Percentiles rank a stretch among this genome's conserved stretches.
Conservation (phyloP, 2,888 invertebrate genomes). For the Drosophila stalkeri region DNA sequence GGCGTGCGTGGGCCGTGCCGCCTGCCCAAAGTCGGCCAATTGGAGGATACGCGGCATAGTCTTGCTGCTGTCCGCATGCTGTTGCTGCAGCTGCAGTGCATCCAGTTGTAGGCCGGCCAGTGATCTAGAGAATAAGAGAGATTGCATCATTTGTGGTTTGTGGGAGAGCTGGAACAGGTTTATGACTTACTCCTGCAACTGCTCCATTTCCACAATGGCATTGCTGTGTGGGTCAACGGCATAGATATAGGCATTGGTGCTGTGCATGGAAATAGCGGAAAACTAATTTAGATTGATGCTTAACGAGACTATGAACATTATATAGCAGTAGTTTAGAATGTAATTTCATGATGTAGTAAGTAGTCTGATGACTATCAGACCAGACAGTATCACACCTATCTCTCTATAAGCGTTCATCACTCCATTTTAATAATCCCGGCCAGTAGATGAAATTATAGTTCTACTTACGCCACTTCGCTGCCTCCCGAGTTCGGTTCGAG, state of each 20-base stretch:
- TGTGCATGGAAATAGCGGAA: constrained; percentile 78
- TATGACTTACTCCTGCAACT: constrained; percentile 89
- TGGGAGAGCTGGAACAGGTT: constrained; percentile 5
- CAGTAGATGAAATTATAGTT: not conserved
- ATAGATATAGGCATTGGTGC: constrained; percentile 94
- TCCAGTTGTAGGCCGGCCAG: constrained; percentile 84
- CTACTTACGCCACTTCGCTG: constrained; percentile 86
- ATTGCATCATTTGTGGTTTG: not conserved
- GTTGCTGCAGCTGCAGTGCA: constrained; percentile 68
- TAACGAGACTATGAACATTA: not conserved
- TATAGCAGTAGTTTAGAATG: too few relatives aligned
- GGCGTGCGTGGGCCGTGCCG: constrained; percentile 83
- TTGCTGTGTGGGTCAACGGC: constrained; percentile 93
- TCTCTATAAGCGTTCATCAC: too few relatives aligned
- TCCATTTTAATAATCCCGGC: not conserved
- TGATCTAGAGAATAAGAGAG: constrained; percentile 85
- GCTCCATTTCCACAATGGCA: constrained; percentile 92
- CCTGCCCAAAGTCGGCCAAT: constrained; percentile 84
- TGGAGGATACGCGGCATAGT: constrained; percentile 90
- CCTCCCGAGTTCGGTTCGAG: constrained; percentile 89
- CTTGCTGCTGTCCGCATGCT: constrained; percentile 76
- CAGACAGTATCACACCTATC: too few relatives aligned
- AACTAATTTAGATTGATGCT: not conserved
- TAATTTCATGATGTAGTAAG: too few relatives aligned
- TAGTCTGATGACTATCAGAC: too few relatives aligned